A percentile compares a stretch with the other conserved stretches of the same genome.
Conservation (phyloP, 2,888 invertebrate genomes). For the Empis stercorea region DNA sequence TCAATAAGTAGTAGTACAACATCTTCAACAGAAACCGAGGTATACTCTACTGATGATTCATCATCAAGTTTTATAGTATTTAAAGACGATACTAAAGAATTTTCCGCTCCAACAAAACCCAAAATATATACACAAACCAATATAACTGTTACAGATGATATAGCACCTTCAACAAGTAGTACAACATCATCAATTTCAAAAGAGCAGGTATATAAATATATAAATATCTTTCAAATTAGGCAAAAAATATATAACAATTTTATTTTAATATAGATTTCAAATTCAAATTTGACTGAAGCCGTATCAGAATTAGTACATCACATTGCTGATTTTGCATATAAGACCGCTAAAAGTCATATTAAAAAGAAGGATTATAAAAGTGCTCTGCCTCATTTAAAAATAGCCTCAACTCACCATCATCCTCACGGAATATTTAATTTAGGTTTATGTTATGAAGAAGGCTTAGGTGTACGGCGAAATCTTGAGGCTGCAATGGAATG, state of each 20-base stretch:
- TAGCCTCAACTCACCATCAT: slow-evolving; percentile 46
- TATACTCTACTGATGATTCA: too few species aligned
- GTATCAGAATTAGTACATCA: slow-evolving; percentile 39
- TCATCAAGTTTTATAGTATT: too few species aligned
- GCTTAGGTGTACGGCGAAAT: slow-evolving; percentile 47
- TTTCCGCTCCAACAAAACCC: too few species aligned
- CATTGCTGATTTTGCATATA: slow-evolving; percentile 47
- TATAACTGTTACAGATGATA: too few species aligned
- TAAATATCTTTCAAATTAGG: too few species aligned
- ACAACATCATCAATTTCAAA: too few species aligned
- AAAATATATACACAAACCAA: too few species aligned
- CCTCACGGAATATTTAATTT: slow-evolving; percentile 53
- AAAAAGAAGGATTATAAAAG: slow-evolving; percentile 44
- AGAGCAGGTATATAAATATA: too few species aligned
- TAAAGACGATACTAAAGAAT: too few species aligned
- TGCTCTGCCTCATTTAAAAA: slow-evolving; percentile 41
- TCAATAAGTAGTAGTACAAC: too few species aligned
- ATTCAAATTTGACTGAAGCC: slow-evolving; percentile 17
- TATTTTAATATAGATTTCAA: slow-evolving; percentile 3
- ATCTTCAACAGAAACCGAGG: too few species aligned
- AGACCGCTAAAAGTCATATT: slow-evolving; percentile 45
- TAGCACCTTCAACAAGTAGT: too few species aligned
- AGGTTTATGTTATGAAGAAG: slow-evolving; percentile 55
- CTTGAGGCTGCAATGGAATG: slow-evolving; percentile 52
- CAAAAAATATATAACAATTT: background rate